phyloP scores from a whole-genome alignment of 2,888 invertebrate genomes.

The Xestia ashworthii region DNA sequence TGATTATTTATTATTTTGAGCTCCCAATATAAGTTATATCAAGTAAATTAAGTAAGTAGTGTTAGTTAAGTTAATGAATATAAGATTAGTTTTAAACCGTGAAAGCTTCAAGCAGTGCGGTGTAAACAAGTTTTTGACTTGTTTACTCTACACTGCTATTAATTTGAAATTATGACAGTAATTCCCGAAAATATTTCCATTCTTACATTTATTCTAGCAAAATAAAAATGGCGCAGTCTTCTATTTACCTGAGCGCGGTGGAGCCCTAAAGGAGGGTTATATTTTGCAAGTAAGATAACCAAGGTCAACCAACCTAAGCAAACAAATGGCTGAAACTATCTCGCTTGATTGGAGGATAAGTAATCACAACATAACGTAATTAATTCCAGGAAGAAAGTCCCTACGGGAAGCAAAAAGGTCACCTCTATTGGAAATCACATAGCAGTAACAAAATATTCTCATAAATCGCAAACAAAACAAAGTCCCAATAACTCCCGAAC shows the following conservation, averaged over 20 bases:
- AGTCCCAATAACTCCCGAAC: constrained; percentile 37
- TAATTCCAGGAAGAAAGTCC: constrained; percentile 12
- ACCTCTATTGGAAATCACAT: constrained; percentile 25
- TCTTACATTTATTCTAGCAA: not conserved
- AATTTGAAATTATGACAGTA: not conserved
- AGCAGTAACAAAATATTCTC: constrained; percentile 30
- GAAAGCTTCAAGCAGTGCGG: too few relatives aligned
- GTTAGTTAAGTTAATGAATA: too few relatives aligned
- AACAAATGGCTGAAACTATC: constrained; percentile 5
- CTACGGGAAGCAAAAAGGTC: constrained; percentile 15
- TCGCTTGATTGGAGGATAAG: constrained; percentile 27
- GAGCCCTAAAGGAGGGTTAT: not conserved
- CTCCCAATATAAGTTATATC: too few relatives aligned
- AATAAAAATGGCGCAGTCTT: not conserved
- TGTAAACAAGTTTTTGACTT: too few relatives aligned
- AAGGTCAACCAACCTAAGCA: constrained; percentile 12
- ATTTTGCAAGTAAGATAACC: not conserved
- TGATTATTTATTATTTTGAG: too few relatives aligned
- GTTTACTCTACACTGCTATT: too few relatives aligned
- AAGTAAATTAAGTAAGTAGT: too few relatives aligned
- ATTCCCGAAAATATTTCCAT: not conserved
- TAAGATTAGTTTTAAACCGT: too few relatives aligned
- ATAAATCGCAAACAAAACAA: constrained; percentile 50
- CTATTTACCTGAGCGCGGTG: not conserved
- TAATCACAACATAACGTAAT: constrained; percentile 34